These are phyloP conservation scores for Diadegma fenestrale DNA, from an alignment of 2,888 invertebrate genomes.

Conservation along the genomic window DNA sequence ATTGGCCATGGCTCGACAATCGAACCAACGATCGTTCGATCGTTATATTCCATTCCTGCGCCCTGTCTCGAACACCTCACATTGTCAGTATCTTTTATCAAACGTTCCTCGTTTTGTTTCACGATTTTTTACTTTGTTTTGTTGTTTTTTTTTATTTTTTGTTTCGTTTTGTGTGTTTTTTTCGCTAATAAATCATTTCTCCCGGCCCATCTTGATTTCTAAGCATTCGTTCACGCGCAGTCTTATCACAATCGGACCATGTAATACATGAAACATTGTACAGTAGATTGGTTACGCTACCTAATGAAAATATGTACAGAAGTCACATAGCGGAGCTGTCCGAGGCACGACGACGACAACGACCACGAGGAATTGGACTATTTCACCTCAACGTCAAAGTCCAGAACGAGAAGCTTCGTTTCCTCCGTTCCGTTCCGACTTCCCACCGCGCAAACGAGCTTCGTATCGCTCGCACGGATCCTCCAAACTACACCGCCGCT, in stretches of 20 bases:
- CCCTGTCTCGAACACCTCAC: conserved; percentile 19
- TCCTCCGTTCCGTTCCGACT: conserved; percentile 99
- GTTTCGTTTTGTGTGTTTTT: neutral
- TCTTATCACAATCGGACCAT: conserved; percentile 84
- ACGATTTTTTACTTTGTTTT: conserved; percentile 33
- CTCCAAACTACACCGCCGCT: conserved; percentile 99
- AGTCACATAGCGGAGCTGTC: conserved; percentile 73
- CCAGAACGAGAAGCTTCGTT: conserved; percentile 98
- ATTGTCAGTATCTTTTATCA: neutral
- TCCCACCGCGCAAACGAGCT: conserved; percentile 99
- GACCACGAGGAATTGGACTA: conserved; percentile 74
- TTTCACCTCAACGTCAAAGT: conserved; percentile 94
- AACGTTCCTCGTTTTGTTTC: conserved; percentile 38
- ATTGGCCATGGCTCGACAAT: conserved; percentile 49
- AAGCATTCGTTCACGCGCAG: conserved; percentile 78
- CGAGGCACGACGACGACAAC: conserved; percentile 67
- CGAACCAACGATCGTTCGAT: conserved; percentile 52
- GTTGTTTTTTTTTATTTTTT: neutral
- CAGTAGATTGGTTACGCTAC: conserved; percentile 80
- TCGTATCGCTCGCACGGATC: conserved; percentile 97
- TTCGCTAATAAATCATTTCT: conserved; percentile 27
- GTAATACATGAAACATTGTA: conserved; percentile 83
- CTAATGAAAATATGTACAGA: conserved; percentile 81
- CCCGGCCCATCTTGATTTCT: conserved; percentile 57
- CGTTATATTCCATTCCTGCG: conserved; percentile 44